These are phyloP conservation scores for Sycophila texana DNA, from an alignment of 2,888 invertebrate genomes.

Conservation along the genomic window DNA sequence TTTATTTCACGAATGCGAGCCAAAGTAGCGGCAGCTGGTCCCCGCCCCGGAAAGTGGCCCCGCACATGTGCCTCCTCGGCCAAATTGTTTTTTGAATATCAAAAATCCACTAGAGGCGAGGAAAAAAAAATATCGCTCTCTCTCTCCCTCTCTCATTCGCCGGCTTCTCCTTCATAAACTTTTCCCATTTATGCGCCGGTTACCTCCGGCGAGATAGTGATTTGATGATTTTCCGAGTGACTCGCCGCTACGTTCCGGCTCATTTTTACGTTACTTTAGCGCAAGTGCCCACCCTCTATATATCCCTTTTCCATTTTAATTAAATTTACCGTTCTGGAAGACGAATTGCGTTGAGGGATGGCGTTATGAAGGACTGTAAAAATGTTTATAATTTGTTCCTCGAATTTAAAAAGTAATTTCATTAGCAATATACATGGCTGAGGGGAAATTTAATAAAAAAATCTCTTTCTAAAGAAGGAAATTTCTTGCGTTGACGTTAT, in stretches of 20 bases:
- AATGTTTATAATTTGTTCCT: too few species aligned
- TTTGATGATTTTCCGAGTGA: constrained; percentile 24
- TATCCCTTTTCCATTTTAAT: too few species aligned
- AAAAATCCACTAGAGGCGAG: constrained; percentile 14
- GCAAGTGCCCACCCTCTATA: not conserved
- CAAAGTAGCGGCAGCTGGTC: constrained; percentile 44
- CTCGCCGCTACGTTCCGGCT: not conserved
- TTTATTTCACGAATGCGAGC: constrained; percentile 44
- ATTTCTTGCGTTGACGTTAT: too few species aligned
- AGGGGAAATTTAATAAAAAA: too few species aligned
- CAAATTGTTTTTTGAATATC: constrained; percentile 49
- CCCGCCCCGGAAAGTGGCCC: constrained; percentile 3
- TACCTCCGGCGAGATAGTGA: not conserved
- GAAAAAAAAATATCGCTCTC: not conserved
- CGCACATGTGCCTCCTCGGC: not conserved
- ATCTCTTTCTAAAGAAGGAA: too few species aligned
- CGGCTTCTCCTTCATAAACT: not conserved
- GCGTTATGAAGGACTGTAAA: too few species aligned
- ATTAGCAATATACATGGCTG: too few species aligned
- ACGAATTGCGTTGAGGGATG: too few species aligned
- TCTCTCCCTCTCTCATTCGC: too few species aligned
- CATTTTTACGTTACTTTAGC: not conserved
- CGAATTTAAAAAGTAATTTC: too few species aligned
- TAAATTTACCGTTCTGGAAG: too few species aligned
- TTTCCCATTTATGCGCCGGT: constrained; percentile 7